Conservation (phyloP, 2,113 vertebrate genomes). For the Colaptes auratus region DNA sequence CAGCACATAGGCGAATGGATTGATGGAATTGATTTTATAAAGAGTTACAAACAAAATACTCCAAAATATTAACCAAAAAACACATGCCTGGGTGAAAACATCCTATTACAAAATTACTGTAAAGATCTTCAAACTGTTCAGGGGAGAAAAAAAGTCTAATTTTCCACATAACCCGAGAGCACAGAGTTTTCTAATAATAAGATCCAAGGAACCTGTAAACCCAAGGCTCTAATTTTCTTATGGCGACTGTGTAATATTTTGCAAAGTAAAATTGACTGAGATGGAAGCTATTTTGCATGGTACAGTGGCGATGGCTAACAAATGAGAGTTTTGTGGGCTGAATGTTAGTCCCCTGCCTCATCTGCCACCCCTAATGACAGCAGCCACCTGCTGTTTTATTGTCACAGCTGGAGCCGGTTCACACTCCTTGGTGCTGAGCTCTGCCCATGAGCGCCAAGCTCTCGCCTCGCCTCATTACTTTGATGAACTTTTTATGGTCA, state of each 20-base stretch:
- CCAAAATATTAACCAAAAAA: slow-evolving; percentile 38
- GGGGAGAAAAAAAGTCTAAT: slow-evolving; percentile 16
- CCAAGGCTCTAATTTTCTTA: slow-evolving; percentile 71
- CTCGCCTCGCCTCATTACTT: slow-evolving; percentile 94
- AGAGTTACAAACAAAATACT: slow-evolving; percentile 32
- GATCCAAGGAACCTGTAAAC: slow-evolving; percentile 61
- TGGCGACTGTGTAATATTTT: slow-evolving; percentile 76
- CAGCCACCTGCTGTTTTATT: slow-evolving; percentile 99
- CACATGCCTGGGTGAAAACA: slow-evolving; percentile 28
- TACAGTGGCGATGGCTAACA: slow-evolving; percentile 88
- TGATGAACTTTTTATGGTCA: slow-evolving; percentile 99
- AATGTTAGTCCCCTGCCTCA: slow-evolving; percentile 90
- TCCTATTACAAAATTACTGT: slow-evolving; percentile 26
- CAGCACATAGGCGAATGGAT: not conserved
- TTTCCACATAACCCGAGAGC: slow-evolving; percentile 12
- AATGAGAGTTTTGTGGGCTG: slow-evolving; percentile 88
- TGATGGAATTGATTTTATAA: not conserved
- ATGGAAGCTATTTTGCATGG: slow-evolving; percentile 91
- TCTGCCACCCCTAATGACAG: slow-evolving; percentile 97
- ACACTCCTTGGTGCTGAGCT: slow-evolving; percentile 92
- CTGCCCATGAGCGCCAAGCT: slow-evolving; percentile 86
- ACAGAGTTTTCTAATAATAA: slow-evolving; percentile 35
- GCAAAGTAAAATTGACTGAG: slow-evolving; percentile 85
- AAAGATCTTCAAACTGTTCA: slow-evolving; percentile 31
- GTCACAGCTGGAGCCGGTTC: slow-evolving; percentile 96